phyloP scores from a whole-genome alignment of 2,888 invertebrate genomes.

The Hirtodrosophila trivittata region DNA sequence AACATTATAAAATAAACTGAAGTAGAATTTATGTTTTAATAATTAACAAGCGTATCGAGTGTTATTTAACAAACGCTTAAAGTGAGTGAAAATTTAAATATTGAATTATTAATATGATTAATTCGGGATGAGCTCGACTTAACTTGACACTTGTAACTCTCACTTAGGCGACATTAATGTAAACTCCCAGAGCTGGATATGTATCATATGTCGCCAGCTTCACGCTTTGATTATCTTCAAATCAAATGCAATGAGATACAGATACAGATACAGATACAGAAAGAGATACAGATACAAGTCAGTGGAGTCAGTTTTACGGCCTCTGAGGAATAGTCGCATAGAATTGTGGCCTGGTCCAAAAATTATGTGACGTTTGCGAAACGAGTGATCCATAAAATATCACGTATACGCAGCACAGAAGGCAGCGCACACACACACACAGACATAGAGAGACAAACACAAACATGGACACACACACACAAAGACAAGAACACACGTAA shows the following conservation, averaged over 20 bases:
- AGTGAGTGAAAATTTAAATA: no score
- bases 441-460: conserved; percentile 22
- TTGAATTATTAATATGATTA: no score
- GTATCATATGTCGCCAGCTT: conserved; percentile 31
- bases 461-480: conserved; percentile 10
- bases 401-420: conserved; percentile 63
- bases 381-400: conserved; percentile 76
- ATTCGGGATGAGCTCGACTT: neutral
- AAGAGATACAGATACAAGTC: conserved; percentile 35
- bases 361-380: conserved; percentile 49
- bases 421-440: conserved; percentile 10
- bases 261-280: conserved; percentile 24
- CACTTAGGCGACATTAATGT: neutral
- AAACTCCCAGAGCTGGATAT: conserved; percentile 10
- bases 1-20: no score
- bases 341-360: conserved; percentile 34
- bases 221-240: conserved; percentile 49
- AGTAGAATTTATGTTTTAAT: no score
- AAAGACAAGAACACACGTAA: conserved; percentile 26
- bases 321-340: conserved; percentile 22
- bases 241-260: conserved; percentile 59
- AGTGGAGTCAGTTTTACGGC: conserved; percentile 36
- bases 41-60: no score
- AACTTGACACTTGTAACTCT: neutral
- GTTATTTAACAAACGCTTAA: no score